A percentile compares a stretch with the other conserved stretches of the same genome.
These are phyloP conservation scores for Mormyrus iriodes DNA, from an alignment of 2,113 vertebrate species.

Conservation along the genomic window DNA sequence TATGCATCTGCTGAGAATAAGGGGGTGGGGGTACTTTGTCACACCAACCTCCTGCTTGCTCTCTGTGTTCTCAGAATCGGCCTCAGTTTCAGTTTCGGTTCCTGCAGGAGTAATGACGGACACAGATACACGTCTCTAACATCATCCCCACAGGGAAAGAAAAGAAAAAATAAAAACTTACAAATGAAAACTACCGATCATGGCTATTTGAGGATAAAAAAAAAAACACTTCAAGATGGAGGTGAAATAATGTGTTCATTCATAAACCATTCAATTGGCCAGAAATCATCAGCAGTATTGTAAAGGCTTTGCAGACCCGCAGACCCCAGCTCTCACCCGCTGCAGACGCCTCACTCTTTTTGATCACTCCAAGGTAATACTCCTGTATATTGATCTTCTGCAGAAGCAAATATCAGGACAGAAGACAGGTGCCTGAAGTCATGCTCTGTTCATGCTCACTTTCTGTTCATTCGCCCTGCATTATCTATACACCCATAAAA, in stretches of 20 bases:
- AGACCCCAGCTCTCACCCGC: constrained; percentile 56
- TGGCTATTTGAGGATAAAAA: background rate
- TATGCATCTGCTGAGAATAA: background rate
- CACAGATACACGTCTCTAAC: background rate
- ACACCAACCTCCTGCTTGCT: constrained; percentile 48
- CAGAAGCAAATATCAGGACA: constrained; percentile 31
- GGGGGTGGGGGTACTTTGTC: background rate
- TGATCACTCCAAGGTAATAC: constrained; percentile 83
- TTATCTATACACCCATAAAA: background rate
- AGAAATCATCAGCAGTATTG: background rate
- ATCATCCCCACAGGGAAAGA: background rate
- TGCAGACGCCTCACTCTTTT: constrained; percentile 62
- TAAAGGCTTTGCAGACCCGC: background rate
- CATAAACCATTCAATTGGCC: background rate
- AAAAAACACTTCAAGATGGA: background rate
- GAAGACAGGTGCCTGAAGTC: background rate
- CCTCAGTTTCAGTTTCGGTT: constrained; percentile 42
- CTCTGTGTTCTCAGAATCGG: constrained; percentile 37
- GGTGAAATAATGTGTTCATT: background rate
- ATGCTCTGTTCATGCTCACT: background rate
- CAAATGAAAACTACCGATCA: background rate
- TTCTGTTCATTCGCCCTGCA: background rate
- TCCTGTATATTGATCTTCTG: constrained; percentile 93
- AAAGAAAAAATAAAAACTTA: background rate
- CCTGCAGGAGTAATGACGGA: constrained; percentile 18